Evolutionary conservation across 1,140 invertebrate species (phyloP).

Genomic region (Harpegnathos saltator): DNA sequence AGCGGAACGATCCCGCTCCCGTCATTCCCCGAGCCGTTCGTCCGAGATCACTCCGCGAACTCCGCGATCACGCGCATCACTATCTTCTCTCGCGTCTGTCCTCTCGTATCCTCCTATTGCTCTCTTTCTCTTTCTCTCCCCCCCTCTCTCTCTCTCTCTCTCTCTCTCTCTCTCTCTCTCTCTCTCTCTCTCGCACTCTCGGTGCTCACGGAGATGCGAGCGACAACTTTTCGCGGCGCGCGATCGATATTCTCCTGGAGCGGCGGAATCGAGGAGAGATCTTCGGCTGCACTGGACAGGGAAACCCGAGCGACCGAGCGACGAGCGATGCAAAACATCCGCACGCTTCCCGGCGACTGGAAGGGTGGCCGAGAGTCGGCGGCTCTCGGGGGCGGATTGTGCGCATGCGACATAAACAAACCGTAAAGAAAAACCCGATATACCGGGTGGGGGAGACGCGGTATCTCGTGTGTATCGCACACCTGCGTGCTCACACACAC

Average conservation of each 20-base stretch:
- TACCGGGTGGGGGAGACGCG: constrained; percentile 51
- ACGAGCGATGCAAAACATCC: constrained; percentile 77
- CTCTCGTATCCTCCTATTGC: too few species aligned
- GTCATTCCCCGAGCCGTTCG: background rate
- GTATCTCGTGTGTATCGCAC: background rate
- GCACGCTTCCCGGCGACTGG: constrained; percentile 79
- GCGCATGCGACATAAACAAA: constrained; percentile 81
- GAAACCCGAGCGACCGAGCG: constrained; percentile 47
- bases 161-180: too few species aligned
- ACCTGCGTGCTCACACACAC: too few species aligned
- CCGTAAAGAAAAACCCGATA: constrained; percentile 71
- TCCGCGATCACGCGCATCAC: background rate
- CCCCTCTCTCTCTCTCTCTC: too few species aligned
- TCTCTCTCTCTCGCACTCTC: too few species aligned
- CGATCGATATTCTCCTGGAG: constrained; percentile 19
- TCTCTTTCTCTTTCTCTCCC: too few species aligned
- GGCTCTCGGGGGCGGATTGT: constrained; percentile 56
- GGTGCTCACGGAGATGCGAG: background rate
- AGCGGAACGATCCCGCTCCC: background rate
- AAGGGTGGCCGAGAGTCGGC: constrained; percentile 63
- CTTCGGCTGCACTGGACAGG: constrained; percentile 35
- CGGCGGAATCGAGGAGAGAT: background rate
- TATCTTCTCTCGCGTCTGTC: background rate
- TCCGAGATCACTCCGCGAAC: constrained; percentile 11
- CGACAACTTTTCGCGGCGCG: background rate